These are phyloP conservation scores for Puffinus mauretanicus DNA, from an alignment of 2,113 vertebrate genomes.

Conservation along the genomic window DNA sequence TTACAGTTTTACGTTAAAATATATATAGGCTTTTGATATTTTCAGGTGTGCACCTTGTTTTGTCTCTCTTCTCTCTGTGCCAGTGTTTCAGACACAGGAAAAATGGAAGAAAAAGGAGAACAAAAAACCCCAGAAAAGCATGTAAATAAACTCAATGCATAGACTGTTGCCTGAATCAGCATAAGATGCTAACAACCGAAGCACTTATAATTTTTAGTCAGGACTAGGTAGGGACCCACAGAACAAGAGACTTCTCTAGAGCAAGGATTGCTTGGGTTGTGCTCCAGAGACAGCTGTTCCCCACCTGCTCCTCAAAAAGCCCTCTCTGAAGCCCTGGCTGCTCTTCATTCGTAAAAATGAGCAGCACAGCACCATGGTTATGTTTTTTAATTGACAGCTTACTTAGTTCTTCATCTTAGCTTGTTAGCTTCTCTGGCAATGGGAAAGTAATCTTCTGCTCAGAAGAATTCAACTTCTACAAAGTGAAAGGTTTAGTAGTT, in stretches of 20 bases:
- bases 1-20: not conserved
- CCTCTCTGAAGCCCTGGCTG: not conserved
- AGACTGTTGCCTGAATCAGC: not conserved
- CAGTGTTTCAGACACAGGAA: not conserved
- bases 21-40: not conserved
- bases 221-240: not conserved
- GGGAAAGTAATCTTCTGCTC: not conserved
- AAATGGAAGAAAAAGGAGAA: not conserved
- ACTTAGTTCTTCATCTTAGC: not conserved
- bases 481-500: not conserved
- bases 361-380: not conserved
- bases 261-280: not conserved
- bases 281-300: not conserved
- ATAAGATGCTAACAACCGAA: not conserved
- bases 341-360: not conserved
- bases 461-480: not conserved
- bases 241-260: not conserved
- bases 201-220: not conserved
- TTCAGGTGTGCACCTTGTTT: not conserved
- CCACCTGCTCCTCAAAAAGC: not conserved
- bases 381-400: not conserved
- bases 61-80: not conserved
- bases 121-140: not conserved
- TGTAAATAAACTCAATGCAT: not conserved
- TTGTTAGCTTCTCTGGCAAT: not conserved